Conservation (phyloP, 2,797 vertebrate genomes). For the Microtus agrestis region DNA sequence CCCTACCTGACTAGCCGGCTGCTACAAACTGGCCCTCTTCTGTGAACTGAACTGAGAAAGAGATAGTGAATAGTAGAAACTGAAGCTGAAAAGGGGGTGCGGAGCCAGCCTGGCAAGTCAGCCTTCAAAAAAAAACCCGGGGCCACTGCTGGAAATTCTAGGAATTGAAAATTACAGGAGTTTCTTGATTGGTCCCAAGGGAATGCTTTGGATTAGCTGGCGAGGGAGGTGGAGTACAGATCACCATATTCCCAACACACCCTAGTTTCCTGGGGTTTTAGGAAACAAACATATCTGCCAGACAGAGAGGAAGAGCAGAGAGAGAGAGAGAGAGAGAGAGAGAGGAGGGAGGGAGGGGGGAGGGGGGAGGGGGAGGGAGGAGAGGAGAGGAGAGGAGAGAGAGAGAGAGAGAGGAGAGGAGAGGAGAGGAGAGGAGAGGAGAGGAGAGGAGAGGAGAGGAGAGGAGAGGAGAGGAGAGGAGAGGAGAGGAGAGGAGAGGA, state of each 20-base stretch:
- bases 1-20: background rate
- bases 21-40: background rate
- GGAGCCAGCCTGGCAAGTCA: background rate
- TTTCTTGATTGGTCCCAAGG: background rate
- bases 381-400: too few relatives aligned
- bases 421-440: too few relatives aligned
- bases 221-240: background rate
- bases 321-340: too few relatives aligned
- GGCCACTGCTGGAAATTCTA: conserved; percentile 3
- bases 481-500: too few relatives aligned
- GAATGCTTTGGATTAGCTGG: background rate
- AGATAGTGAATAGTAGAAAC: background rate
- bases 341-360: too few relatives aligned
- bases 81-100: background rate
- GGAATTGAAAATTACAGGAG: background rate
- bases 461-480: too few relatives aligned
- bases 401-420: rapidly evolving
- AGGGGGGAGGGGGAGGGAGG: too few relatives aligned
- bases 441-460: too few relatives aligned
- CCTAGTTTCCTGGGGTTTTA: background rate
- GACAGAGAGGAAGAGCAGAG: too few relatives aligned
- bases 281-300: background rate
- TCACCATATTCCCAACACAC: background rate
- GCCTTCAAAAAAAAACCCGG: background rate
- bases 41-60: background rate